These are phyloP conservation scores for Drosophila sordidula DNA, from an alignment of 2,888 invertebrate species.

Conservation along the genomic window DNA sequence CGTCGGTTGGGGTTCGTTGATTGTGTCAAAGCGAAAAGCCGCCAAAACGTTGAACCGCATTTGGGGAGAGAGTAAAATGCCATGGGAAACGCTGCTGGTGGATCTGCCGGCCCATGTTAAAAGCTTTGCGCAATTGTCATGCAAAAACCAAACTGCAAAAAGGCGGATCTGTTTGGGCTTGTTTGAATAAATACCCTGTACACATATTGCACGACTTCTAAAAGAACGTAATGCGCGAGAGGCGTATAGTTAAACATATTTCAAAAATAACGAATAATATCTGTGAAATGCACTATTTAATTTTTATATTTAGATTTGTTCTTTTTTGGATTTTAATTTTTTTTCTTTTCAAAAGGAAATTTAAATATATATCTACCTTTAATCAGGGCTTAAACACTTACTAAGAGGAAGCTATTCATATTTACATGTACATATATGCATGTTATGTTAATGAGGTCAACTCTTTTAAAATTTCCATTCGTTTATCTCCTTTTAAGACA, in stretches of 20 bases:
- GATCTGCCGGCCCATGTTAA: constrained; percentile 14
- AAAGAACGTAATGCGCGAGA: neutral
- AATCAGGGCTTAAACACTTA: no score
- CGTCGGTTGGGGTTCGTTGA: constrained; percentile 51
- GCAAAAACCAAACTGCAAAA: constrained; percentile 18
- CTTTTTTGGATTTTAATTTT: no score
- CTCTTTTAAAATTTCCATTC: neutral
- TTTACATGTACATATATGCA: no score
- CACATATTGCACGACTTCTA: neutral
- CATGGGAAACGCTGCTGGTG: constrained; percentile 32
- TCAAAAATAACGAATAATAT: no score
- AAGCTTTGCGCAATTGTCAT: constrained; percentile 20
- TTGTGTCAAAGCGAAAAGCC: constrained; percentile 74
- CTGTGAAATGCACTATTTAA: no score
- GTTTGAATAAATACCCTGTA: constrained; percentile 6
- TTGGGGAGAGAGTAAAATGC: constrained; percentile 13
- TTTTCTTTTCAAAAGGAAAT: no score
- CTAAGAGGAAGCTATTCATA: no score
- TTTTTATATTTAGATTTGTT: no score
- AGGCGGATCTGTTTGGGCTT: neutral
- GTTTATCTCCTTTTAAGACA: neutral
- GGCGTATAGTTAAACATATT: no score
- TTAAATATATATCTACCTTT: no score
- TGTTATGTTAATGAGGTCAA: neutral
- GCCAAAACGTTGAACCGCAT: constrained; percentile 47